These are phyloP conservation scores for Fregata magnificens DNA, from an alignment of 2,113 vertebrate species.

Conservation along the genomic window DNA sequence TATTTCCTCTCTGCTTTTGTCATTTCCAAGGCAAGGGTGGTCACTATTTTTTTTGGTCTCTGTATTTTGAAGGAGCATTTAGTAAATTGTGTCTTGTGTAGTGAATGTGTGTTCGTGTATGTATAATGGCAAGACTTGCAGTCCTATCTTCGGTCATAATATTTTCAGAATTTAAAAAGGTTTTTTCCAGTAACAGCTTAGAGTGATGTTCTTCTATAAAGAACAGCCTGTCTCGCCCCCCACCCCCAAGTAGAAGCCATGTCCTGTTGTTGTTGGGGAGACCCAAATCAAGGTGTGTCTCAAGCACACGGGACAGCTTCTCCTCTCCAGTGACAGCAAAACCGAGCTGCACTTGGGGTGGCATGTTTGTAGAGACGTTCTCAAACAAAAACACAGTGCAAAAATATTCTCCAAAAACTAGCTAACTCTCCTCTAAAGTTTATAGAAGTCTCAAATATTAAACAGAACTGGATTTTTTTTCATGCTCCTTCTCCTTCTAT, in stretches of 20 bases:
- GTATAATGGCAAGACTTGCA: not conserved
- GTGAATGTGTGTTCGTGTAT: not conserved
- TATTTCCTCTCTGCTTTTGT: not conserved
- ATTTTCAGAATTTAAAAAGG: not conserved
- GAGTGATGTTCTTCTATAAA: not conserved
- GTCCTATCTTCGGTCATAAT: not conserved
- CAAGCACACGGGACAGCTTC: not conserved
- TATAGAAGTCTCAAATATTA: not conserved
- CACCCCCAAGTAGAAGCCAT: not conserved
- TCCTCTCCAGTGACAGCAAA: not conserved
- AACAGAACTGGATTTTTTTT: not conserved
- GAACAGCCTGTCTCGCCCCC: not conserved
- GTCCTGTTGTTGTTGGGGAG: fast-evolving
- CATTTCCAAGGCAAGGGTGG: not conserved
- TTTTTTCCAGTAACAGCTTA: not conserved
- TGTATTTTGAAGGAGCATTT: not conserved
- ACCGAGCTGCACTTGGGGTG: fast-evolving
- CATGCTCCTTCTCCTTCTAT: not conserved
- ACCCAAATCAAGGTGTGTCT: not conserved
- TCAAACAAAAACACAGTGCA: not conserved
- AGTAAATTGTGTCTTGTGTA: not conserved
- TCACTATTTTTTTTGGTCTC: not conserved
- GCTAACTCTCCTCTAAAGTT: not conserved
- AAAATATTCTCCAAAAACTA: not conserved
- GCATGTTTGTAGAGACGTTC: fast-evolving